A percentile compares a stretch with the other conserved stretches of the same genome.
Evolutionary conservation across 1,140 invertebrate genomes (phyloP).

Genomic region (Lasioglossum albipes): DNA sequence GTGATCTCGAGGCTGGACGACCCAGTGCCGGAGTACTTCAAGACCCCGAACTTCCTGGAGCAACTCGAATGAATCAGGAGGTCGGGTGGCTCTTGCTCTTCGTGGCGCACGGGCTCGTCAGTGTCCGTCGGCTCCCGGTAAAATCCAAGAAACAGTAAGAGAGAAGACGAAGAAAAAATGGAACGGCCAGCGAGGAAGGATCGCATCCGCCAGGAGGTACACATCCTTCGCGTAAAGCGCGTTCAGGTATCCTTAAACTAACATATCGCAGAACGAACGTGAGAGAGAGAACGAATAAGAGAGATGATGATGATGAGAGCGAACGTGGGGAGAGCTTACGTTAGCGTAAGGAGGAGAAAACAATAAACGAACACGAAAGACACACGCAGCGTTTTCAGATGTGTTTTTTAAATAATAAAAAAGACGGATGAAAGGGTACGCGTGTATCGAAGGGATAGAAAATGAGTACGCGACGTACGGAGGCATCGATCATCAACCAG

Average conservation of each 20-base stretch:
- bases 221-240: conserved; percentile 64
- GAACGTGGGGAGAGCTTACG: conserved; percentile 13
- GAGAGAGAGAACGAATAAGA: conserved; percentile 31
- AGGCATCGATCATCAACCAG: conserved; percentile 39
- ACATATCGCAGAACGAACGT: conserved; percentile 69
- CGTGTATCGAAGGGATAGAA: not conserved
- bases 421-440: not conserved
- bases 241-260: conserved; percentile 71
- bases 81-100: conserved; percentile 70
- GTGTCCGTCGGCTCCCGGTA: conserved; percentile 63
- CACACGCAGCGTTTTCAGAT: conserved; percentile 17
- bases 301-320: conserved; percentile 11
- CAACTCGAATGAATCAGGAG: conserved; percentile 92
- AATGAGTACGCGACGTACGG: conserved; percentile 30
- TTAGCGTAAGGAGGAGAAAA: conserved; percentile 37
- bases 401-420: not conserved
- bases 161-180: not conserved
- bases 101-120: conserved; percentile 66
- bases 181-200: conserved; percentile 63
- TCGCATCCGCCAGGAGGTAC: conserved; percentile 62
- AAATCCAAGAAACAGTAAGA: conserved; percentile 30
- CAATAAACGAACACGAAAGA: conserved; percentile 1
- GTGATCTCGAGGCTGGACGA: conserved; percentile 99
- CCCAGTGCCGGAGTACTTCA: conserved; percentile 99
- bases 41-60: conserved; percentile 99